Percentiles rank a stretch among this genome's conserved stretches.
Evolutionary conservation across 2,113 vertebrate genomes (phyloP).

Genomic region (Siniperca chuatsi): DNA sequence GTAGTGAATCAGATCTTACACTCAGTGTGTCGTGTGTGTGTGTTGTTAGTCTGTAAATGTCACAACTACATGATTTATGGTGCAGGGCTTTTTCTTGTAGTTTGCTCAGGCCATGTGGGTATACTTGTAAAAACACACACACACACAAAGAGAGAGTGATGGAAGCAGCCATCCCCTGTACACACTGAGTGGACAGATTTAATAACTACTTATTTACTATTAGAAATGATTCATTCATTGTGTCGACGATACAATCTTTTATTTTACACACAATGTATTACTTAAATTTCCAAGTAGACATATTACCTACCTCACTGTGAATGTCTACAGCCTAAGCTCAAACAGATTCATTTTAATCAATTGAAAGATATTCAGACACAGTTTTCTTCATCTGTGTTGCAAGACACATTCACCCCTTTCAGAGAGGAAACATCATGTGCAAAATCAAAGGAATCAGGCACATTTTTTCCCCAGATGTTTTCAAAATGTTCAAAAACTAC

Average conservation of each 20-base stretch:
- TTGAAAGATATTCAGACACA: background rate
- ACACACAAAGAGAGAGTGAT: slow-evolving; percentile 20
- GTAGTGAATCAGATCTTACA: slow-evolving; percentile 48
- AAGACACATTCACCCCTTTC: background rate
- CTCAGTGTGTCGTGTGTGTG: slow-evolving; percentile 44
- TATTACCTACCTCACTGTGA: background rate
- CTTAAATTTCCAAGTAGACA: background rate
- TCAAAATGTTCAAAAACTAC: slow-evolving; percentile 29
- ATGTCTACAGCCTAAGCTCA: background rate
- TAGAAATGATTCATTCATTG: background rate
- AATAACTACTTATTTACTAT: background rate
- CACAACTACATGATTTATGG: slow-evolving; percentile 59
- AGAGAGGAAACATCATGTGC: slow-evolving; percentile 21
- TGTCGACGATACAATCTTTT: background rate
- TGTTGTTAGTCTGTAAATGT: slow-evolving; percentile 66
- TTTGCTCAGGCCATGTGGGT: slow-evolving; percentile 42
- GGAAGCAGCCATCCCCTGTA: slow-evolving; percentile 1
- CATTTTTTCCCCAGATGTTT: slow-evolving; percentile 38
- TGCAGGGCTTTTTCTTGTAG: slow-evolving; percentile 26
- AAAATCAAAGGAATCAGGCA: slow-evolving; percentile 38
- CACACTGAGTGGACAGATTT: background rate
- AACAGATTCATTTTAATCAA: background rate
- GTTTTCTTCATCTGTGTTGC: slow-evolving; percentile 7
- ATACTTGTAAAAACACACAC: slow-evolving; percentile 39
- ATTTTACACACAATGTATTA: background rate